phyloP scores from a whole-genome alignment of 2,113 vertebrate genomes.

The Phylloscopus trochilus region DNA sequence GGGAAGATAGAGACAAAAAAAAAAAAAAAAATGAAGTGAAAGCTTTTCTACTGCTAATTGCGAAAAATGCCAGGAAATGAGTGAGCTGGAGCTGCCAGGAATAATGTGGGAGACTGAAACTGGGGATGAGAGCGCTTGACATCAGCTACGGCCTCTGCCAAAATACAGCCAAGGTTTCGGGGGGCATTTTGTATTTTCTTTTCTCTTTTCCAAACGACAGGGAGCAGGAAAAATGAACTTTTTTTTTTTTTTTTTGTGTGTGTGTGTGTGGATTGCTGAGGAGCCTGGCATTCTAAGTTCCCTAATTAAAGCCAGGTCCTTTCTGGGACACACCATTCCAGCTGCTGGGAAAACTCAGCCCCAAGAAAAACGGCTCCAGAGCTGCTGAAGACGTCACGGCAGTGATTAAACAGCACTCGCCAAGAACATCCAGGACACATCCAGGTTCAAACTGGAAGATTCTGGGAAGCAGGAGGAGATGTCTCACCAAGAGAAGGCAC shows the following conservation, averaged over 20 bases:
- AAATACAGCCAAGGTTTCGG: background rate
- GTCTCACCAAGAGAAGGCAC: background rate
- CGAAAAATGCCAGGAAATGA: constrained; percentile 49
- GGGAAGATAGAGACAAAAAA: constrained; percentile 24
- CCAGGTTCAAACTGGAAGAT: background rate
- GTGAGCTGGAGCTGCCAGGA: constrained; percentile 25
- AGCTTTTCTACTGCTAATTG: constrained; percentile 43
- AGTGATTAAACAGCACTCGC: background rate
- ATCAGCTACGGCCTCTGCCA: background rate
- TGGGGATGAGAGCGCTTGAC: background rate
- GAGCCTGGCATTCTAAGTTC: background rate
- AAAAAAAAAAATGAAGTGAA: constrained; percentile 16
- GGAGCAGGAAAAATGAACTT: background rate
- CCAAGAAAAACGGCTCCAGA: background rate
- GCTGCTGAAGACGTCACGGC: background rate
- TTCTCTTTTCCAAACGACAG: background rate
- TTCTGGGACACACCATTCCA: background rate
- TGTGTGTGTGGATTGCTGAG: background rate
- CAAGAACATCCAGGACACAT: background rate
- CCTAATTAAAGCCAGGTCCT: constrained; percentile 40
- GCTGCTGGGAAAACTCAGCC: constrained; percentile 20
- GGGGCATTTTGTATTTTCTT: background rate
- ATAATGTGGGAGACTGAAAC: background rate
- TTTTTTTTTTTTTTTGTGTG: background rate
- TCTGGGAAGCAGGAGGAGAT: background rate